Conservation (phyloP, 2,113 vertebrate genomes). For the Desmodus rotundus region DNA sequence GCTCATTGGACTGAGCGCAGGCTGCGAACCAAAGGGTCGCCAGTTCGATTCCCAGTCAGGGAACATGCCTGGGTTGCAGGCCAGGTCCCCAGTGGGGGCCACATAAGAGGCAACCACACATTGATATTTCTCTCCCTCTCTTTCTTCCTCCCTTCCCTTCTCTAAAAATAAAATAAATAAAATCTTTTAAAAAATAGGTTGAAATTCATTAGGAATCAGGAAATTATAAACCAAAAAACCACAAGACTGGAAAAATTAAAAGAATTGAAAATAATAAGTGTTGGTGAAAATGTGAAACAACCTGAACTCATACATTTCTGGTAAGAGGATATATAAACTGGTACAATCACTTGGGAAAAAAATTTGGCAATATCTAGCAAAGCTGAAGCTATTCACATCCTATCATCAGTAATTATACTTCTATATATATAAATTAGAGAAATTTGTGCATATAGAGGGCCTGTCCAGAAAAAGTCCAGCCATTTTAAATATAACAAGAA, state of each 20-base stretch:
- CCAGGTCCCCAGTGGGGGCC: too few species aligned
- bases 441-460: not conserved
- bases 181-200: not conserved
- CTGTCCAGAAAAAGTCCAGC: too few species aligned
- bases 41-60: too few species aligned
- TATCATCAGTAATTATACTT: not conserved
- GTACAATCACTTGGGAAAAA: not conserved
- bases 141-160: too few species aligned
- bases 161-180: too few species aligned
- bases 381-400: not conserved
- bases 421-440: not conserved
- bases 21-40: too few species aligned
- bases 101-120: too few species aligned
- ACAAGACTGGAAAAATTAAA: not conserved
- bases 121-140: too few species aligned
- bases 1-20: too few species aligned
- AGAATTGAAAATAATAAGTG: not conserved
- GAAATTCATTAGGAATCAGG: constrained; percentile 10
- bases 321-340: not conserved
- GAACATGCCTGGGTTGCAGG: too few species aligned
- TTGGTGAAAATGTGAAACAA: not conserved
- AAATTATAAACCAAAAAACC: not conserved
- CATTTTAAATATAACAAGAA: too few species aligned
- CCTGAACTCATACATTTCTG: not conserved
- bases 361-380: not conserved